Base-by-base conservation (phyloP, 1,140 invertebrate species). In the Lepidurus apus region DNA sequence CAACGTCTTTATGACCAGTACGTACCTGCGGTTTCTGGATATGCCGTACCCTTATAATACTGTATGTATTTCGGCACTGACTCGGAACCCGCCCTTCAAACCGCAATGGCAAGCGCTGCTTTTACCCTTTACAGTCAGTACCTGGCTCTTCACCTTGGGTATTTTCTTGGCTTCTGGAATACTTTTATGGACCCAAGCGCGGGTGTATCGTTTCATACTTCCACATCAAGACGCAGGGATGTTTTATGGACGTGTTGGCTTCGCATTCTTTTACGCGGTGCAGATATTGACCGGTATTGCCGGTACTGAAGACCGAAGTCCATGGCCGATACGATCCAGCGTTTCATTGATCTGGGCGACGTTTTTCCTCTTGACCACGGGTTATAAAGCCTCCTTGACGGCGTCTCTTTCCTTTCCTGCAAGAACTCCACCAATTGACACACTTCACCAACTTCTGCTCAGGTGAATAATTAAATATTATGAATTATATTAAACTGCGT, bases 1-100 rank as follows among this genome's bases (percentile, higher is more conserved):
- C 11, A 81, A 82, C 42, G 75, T 82, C 42, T 82, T 82, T 79
- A 79, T 82, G 43, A 82, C 80, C 26, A 78, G 80, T 17, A 75
- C 73, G n/a, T 79, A 79, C 43, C 47, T 79, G 73, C 24, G 44
- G 13, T 74, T 43, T 11, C 43, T 81, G 10, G 80, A 81, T 53
- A 53, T 80, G 42, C 74, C 45, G 17, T 79, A 79, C 45, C 75
- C 53, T 10, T 79, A 76, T 65, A 43, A 76, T 7, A 74, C 73
- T n/a, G 53, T 53, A 3, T 74, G 65, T 24, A 79, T 53, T n/a
- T 75, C 74, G 1, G 79, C 79, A 17, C 42, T 79, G 43, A 79
- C 45, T 75, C 77, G 26, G 0, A 17, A 74, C 1, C 53, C 74
- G 8, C 53, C 74, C 6, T 10, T 75, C 43, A 79, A 42, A 65